A percentile compares a stretch with the other conserved stretches of the same genome.
phyloP scores from a whole-genome alignment of 2,797 vertebrate species.

The Catharus ustulatus region DNA sequence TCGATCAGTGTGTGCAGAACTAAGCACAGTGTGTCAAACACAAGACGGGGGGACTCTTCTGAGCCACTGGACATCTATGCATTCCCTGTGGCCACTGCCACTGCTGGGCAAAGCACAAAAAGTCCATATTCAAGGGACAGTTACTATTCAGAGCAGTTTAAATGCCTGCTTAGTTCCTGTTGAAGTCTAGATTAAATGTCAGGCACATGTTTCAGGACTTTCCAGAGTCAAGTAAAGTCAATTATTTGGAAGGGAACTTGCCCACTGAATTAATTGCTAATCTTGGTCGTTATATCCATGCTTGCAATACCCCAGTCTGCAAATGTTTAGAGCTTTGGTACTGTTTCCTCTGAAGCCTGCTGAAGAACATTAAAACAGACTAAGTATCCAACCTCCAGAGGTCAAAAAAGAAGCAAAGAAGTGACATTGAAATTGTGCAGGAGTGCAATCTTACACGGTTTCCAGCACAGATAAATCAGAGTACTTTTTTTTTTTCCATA shows the following conservation, averaged over 20 bases:
- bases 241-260: background rate
- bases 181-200: conserved; percentile 3
- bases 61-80: background rate
- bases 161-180: background rate
- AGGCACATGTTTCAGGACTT: background rate
- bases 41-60: background rate
- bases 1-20: background rate
- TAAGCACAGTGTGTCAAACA: background rate
- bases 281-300: background rate
- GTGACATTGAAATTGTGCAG: background rate
- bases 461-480: background rate
- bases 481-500: background rate
- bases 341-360: background rate
- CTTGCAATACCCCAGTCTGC: background rate
- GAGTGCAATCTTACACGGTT: fast-evolving
- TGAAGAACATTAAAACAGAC: background rate
- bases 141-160: background rate
- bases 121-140: fast-evolving
- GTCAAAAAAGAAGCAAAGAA: background rate
- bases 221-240: background rate
- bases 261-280: background rate
- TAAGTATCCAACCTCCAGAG: background rate
- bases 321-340: background rate
- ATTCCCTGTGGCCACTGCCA: background rate
- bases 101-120: background rate